Evolutionary conservation across 2,888 invertebrate genomes (phyloP), one percentile per base, ranked within the genome.

Genomic region (Diplolepis rosae): DNA sequence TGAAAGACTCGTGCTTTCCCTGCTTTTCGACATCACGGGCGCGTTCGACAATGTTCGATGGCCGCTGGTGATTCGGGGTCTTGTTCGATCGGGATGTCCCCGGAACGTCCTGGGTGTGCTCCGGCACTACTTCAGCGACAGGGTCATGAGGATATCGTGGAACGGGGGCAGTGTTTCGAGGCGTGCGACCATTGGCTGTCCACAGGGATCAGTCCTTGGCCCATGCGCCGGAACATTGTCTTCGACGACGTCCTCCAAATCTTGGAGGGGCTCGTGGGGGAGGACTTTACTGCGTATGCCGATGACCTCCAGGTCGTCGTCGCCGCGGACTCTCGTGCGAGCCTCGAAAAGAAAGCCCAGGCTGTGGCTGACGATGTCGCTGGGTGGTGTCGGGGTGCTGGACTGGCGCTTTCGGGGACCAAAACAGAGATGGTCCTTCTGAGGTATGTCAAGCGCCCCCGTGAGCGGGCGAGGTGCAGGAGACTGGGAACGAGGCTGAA

Each of bases 31-130:
- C 48, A 78, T 77, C 15, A 61, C 70, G 1, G 79, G 75, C 0
- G 78, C 78, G 0, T 80, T 78, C 15, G 74, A 79, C 30, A 76
- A 77, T 18, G 74, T 77, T 6, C 79, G 78, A 76, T 80, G 80
- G 78, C 80, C 79, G 1, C 32, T 73, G 0, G 73, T 79, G 1
- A 24, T 79, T 1, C 11, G 66, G 7, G 35, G 65, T 1, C 56
- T 79, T 0, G 69, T 67, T 15, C 18, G 52, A 0, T 30, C 76
- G 5, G 70, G 68, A 1, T 80, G 75, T 22, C 75, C 77, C 0
- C n/a, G 0, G 13, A 75, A 78, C 39, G 15, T 76, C 0, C 76
- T 50, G 28, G 32, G 24, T 1, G n/a, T 77, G 0, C 42, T 75
- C 7, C 1, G 6, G 0, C 69, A 51, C 48, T 75, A 73, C 27